Conservation (phyloP, 2,113 vertebrate genomes). For the Aegithalos caudatus region DNA sequence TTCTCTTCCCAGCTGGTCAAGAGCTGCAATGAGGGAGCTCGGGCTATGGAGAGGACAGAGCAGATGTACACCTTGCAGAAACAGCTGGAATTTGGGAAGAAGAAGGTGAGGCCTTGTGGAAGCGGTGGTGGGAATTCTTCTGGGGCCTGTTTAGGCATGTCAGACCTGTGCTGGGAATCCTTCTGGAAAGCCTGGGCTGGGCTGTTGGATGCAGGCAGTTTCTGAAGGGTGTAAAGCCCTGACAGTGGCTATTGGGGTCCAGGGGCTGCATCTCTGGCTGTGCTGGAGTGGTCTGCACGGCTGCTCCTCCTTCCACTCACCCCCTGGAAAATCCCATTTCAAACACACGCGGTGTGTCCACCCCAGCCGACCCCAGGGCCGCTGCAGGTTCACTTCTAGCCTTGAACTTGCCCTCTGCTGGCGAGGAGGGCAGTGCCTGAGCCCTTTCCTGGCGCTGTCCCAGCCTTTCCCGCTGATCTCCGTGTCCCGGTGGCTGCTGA, state of each 20-base stretch:
- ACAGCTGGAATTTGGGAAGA: conserved; percentile 93
- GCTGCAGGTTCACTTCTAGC: accelerated
- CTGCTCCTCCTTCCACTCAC: accelerated
- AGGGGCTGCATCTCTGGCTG: neutral
- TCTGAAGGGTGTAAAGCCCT: neutral
- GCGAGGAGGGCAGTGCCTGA: accelerated
- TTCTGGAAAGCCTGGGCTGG: neutral
- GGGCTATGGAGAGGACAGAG: conserved; percentile 91
- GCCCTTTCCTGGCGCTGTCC: accelerated
- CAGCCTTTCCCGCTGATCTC: conserved; percentile 89
- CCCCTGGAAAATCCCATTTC: neutral
- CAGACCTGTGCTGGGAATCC: neutral
- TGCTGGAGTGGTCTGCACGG: accelerated
- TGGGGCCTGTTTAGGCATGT: neutral
- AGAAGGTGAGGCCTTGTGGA: conserved; percentile 79
- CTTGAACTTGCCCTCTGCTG: neutral
- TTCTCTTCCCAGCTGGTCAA: conserved; percentile 81
- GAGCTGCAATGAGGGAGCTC: conserved; percentile 89
- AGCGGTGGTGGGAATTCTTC: too few species aligned
- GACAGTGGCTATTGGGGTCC: accelerated
- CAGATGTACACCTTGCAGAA: conserved; percentile 94
- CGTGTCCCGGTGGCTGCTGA: conserved; percentile 88
- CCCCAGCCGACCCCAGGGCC: accelerated
- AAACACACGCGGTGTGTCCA: neutral
- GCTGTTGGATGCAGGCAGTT: neutral